Evolutionary conservation across 2,797 vertebrate species (phyloP).

Genomic region (Decapterus maruadsi): DNA sequence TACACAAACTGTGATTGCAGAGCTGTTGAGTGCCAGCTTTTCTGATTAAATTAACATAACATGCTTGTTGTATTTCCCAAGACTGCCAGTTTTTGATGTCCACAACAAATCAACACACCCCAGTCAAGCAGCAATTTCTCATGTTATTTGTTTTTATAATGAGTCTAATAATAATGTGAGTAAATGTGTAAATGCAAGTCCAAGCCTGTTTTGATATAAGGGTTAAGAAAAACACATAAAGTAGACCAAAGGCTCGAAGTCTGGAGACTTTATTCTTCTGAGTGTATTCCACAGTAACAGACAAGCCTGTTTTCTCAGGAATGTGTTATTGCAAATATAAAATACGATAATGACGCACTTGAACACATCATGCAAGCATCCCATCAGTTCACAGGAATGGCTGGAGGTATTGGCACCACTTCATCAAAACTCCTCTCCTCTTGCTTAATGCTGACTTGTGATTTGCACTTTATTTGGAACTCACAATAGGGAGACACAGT

Average conservation of each 20-base stretch:
- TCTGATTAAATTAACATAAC: neutral
- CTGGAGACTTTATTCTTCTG: slow-evolving; percentile 71
- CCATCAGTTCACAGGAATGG: slow-evolving; percentile 46
- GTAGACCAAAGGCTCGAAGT: slow-evolving; percentile 51
- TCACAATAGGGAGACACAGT: slow-evolving; percentile 5
- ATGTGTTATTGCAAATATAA: slow-evolving; percentile 64
- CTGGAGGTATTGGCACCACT: slow-evolving; percentile 43
- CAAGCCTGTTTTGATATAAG: neutral
- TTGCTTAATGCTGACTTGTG: slow-evolving; percentile 11
- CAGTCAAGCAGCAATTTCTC: neutral
- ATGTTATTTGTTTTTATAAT: neutral
- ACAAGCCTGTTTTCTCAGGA: slow-evolving; percentile 36
- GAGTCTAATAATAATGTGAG: neutral
- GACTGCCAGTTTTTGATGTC: neutral
- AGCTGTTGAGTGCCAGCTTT: neutral
- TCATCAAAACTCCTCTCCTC: slow-evolving; percentile 15
- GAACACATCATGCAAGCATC: slow-evolving; percentile 48
- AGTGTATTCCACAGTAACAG: slow-evolving; percentile 46
- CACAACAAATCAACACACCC: neutral
- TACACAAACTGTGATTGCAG: neutral
- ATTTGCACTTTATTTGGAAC: slow-evolving; percentile 21
- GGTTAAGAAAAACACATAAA: slow-evolving; percentile 3
- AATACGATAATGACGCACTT: slow-evolving; percentile 62
- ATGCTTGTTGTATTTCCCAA: neutral
- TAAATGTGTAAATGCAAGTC: neutral